Percentiles rank a stretch among this genome's conserved stretches.
phyloP scores from a whole-genome alignment of 2,797 vertebrate species.

The Leptoclinus maculatus region DNA sequence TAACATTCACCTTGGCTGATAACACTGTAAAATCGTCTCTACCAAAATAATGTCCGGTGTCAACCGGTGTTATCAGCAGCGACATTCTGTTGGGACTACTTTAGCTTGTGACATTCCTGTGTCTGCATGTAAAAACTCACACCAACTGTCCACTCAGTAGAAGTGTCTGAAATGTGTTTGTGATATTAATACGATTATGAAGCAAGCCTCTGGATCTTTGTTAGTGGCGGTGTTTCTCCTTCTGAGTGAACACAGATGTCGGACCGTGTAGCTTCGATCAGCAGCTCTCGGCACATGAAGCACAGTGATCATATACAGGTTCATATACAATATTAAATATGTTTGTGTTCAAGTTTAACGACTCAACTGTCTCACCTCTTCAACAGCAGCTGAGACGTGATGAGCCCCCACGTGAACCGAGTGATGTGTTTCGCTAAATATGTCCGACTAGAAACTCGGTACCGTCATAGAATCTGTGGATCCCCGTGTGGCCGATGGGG shows the following conservation, averaged over 20 bases:
- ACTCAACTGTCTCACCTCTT: neutral
- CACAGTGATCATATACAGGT: neutral
- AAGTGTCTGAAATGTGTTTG: neutral
- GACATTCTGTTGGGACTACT: neutral
- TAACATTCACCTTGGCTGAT: neutral
- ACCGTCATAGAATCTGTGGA: neutral
- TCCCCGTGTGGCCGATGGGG: neutral
- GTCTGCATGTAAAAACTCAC: neutral
- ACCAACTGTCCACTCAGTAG: neutral
- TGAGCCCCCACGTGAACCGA: neutral
- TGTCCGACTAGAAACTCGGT: conserved; percentile 16
- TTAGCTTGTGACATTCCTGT: neutral
- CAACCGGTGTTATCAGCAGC: neutral
- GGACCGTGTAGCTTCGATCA: neutral
- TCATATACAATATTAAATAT: neutral
- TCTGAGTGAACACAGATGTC: neutral
- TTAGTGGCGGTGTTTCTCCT: neutral
- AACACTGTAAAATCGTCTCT: neutral
- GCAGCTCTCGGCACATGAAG: neutral
- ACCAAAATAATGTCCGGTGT: neutral
- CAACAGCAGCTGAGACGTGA: neutral
- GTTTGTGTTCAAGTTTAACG: neutral
- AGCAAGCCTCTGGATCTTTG: neutral
- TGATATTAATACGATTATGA: neutral
- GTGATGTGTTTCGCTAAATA: conserved; percentile 8